Evolutionary conservation across 1,140 invertebrate genomes (phyloP).

Genomic region (Drosophila ananassae): DNA sequence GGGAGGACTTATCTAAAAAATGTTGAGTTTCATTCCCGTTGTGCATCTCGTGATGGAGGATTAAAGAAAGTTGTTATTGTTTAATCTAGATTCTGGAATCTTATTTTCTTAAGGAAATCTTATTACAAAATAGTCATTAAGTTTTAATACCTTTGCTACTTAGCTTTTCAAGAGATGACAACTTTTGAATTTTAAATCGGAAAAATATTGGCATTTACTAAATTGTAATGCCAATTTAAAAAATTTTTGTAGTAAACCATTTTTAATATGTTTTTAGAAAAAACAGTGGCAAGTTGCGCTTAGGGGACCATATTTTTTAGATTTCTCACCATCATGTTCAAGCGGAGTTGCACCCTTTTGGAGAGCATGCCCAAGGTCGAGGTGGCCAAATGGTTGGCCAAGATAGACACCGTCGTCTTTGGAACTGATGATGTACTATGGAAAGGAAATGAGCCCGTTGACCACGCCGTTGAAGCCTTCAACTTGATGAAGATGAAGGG

Average conservation of each 20-base stretch:
- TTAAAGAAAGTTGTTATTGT: not conserved
- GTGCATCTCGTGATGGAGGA: not conserved
- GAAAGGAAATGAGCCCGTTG: slow-evolving; percentile 38
- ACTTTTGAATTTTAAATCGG: not conserved
- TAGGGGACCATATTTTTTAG: not conserved
- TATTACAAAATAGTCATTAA: not conserved
- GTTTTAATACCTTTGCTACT: not conserved
- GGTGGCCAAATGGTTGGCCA: slow-evolving; percentile 48
- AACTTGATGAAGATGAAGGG: slow-evolving; percentile 36
- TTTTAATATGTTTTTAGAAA: not conserved
- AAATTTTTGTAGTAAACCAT: not conserved
- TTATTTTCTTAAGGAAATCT: not conserved
- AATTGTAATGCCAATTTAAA: not conserved
- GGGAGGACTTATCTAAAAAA: not conserved
- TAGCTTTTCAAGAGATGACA: not conserved
- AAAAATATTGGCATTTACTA: not conserved
- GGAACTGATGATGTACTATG: slow-evolving; percentile 62
- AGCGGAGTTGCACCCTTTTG: slow-evolving; percentile 39
- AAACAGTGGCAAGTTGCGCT: not conserved
- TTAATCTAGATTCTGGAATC: not conserved
- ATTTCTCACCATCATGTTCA: slow-evolving; percentile 40
- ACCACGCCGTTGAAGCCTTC: slow-evolving; percentile 41
- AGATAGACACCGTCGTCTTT: slow-evolving; percentile 52
- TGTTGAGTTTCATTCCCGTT: not conserved
- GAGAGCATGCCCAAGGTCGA: slow-evolving; percentile 28